Evolutionary conservation across 2,888 invertebrate species (phyloP).

Genomic region (Cerceris ruficornis): DNA sequence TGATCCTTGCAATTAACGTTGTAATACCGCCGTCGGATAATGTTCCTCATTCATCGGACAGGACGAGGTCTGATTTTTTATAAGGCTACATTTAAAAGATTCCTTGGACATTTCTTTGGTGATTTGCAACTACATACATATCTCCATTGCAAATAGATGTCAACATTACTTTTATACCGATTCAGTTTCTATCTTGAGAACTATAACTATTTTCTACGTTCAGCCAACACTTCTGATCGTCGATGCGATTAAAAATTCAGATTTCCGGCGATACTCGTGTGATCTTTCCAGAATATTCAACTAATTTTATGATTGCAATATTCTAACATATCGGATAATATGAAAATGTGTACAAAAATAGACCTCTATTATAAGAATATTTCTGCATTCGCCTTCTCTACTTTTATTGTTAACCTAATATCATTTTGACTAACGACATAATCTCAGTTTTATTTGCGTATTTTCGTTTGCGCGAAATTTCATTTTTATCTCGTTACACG

Average conservation of each 20-base stretch:
- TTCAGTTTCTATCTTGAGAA: background rate
- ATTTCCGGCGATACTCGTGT: background rate
- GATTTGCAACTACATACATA: slow-evolving; percentile 33
- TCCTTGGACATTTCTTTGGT: slow-evolving; percentile 33
- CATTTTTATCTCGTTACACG: too few species aligned
- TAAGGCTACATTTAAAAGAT: slow-evolving; percentile 25
- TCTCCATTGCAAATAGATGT: slow-evolving; percentile 46
- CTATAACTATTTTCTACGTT: background rate
- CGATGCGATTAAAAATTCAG: background rate
- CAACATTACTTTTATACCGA: slow-evolving; percentile 34
- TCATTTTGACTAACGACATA: too few species aligned
- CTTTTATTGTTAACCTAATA: background rate
- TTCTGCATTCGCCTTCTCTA: background rate
- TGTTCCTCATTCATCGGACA: slow-evolving; percentile 7
- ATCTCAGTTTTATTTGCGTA: too few species aligned
- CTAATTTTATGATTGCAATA: slow-evolving; percentile 1
- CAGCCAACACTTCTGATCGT: background rate
- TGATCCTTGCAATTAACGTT: slow-evolving; percentile 38
- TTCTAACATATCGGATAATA: background rate
- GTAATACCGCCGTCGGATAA: slow-evolving; percentile 8
- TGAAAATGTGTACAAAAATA: slow-evolving; percentile 11
- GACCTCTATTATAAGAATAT: slow-evolving; percentile 1
- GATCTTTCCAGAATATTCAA: background rate
- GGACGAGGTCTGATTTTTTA: slow-evolving; percentile 4
- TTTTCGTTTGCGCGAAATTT: too few species aligned